Evolutionary conservation across 2,888 invertebrate genomes (phyloP), one percentile per base, ranked within the genome.

Genomic region (Atherix ibis): DNA sequence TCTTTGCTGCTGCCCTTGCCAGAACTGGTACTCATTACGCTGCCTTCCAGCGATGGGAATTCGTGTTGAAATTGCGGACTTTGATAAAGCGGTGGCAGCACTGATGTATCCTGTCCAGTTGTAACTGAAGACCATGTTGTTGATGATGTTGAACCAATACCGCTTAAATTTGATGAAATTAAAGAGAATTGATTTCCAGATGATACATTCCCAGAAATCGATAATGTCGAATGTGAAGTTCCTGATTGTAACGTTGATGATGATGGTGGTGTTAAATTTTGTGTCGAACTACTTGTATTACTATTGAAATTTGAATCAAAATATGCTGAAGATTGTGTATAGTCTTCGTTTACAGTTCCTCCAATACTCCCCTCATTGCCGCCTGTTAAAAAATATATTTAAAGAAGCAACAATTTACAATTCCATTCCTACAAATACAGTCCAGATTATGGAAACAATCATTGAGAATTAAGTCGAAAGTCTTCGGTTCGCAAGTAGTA

Each of bases 1-100:
- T 40, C 40, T 60, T 48, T 50, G 54, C 47, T 34, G 30, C 40
- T 44, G 34, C 32, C 33, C 34, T 42, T 43, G 41, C 42, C 64
- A 42, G 43, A 43, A 27, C 34, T 40, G 35, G 40, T 38, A 38
- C 42, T 33, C 66, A 71, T 53, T 65, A 66, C 68, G 51, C 70
- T 64, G 47, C 71, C 70, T 57, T 70, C 71, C 50, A 73, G 60
- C 56, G 84, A 85, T 55, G 94, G 94, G 69, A 94, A 94, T 68
- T 94, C 94, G 76, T 89, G 87, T 66, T 88, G 88, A 69, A 89
- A 91, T 64, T 83, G 83, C 49, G 85, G 75, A 62, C 78, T 84
- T 61, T 87, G 80, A 49, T 80, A 78, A 40, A 79, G 67, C 24
- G 72, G 73, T 31, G 73, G 73, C 34, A 70, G 62, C 15, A 48